Base-by-base conservation (phyloP, 2,888 invertebrate genomes). In the Lamellibrachia satsuma region DNA sequence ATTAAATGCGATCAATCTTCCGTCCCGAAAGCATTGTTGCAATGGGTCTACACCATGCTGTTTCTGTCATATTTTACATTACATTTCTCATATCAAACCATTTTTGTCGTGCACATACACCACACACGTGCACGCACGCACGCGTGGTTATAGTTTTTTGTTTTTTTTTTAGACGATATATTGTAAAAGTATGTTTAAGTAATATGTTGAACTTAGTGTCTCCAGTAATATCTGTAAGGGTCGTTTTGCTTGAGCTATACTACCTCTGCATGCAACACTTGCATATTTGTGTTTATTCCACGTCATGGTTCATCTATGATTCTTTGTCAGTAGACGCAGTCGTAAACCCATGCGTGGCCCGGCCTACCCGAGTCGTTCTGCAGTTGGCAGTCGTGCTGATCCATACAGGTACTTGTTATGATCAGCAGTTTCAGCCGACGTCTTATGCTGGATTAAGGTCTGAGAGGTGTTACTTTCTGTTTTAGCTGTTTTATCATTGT, bases 1-100 rank as follows among this genome's bases (percentile, higher is more conserved):
- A 22, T 22, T 75, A 75, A 75, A 75, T 75, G 75, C n/a, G 75
- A 75, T 75, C 75, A 75, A n/a, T 75, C 75, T 75, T 75, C n/a
- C 75, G n/a, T 22, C 75, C 75, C 39, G 39, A 39, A 39, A 39
- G 39, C 39, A 39, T 39, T 39, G 39, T 39, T 39, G 39, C 39
- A 39, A 39, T 75, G 75, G 75, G 22, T 75, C 75, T 75, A 75
- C 75, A 75, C 57, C 57, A 57, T 57, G 57, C 57, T 15, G 57
- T 57, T 57, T 15, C n/a, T 75, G 75, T 75, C 22, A 75, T 75
- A 75, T 75, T 75, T 75, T 11, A 39, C 39, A 39, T 39, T 22
- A 75, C 75, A 75, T 6, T 6, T 22, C 3, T 75, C 15, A 75
- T 22, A 75, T 75, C 75, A 75, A 22, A 22, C 22, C 3, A 55